Percentiles rank a stretch among this genome's conserved stretches.
Evolutionary conservation across 2,113 vertebrate species (phyloP).

Genomic region (Callospermophilus lateralis): DNA sequence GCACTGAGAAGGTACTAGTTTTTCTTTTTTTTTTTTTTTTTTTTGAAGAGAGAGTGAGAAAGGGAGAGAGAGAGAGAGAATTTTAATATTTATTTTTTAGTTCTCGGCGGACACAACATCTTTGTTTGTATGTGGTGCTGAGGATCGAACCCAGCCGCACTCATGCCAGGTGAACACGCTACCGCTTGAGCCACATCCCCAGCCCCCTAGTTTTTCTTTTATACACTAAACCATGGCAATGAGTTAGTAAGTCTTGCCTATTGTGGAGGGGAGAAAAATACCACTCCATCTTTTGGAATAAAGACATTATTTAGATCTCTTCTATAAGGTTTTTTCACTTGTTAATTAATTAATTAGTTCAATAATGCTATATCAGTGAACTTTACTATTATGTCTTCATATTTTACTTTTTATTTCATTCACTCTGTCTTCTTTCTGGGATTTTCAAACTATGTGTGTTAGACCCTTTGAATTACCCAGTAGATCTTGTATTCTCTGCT

Average conservation of each 20-base stretch:
- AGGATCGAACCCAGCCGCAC: too few species aligned
- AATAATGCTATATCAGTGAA: not conserved
- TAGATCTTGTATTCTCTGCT: not conserved
- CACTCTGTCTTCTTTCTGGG: not conserved
- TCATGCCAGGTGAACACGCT: too few species aligned
- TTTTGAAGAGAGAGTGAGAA: too few species aligned
- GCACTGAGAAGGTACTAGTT: not conserved
- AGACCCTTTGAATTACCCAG: not conserved
- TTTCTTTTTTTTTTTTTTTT: not conserved
- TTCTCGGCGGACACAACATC: too few species aligned
- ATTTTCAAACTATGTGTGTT: not conserved
- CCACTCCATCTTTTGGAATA: not conserved
- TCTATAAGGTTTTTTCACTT: slow-evolving; percentile 2
- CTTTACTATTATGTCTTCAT: not conserved
- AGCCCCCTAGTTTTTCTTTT: not conserved
- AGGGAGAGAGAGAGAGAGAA: too few species aligned
- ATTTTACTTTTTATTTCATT: not conserved
- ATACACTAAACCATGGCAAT: not conserved
- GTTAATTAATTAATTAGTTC: not conserved
- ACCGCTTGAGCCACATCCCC: too few species aligned
- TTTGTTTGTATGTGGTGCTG: too few species aligned
- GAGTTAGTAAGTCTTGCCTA: not conserved
- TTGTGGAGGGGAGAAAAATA: not conserved
- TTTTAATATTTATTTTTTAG: too few species aligned
- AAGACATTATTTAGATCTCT: not conserved